Evolutionary conservation across 1,140 invertebrate genomes (phyloP).

Genomic region (Ctenoplectra terminalis): DNA sequence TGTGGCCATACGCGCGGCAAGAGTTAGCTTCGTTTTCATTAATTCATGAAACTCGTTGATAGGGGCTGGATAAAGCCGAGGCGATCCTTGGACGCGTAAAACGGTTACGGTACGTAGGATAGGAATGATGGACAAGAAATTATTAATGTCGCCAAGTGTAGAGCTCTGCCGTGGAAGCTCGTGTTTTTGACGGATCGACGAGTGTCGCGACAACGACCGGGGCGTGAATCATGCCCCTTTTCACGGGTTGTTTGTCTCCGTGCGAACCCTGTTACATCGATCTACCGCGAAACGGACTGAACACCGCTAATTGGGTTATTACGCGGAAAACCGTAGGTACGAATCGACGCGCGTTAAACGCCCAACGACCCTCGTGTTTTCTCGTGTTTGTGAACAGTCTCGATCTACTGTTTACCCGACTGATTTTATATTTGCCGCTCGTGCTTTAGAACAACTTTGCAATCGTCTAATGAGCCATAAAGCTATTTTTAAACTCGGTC

Average conservation of each 20-base stretch:
- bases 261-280: conserved; percentile 21
- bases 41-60: not conserved
- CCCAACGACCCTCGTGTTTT: not conserved
- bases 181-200: not conserved
- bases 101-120: too few species aligned
- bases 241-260: conserved; percentile 3
- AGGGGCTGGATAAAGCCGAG: too few species aligned
- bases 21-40: not conserved
- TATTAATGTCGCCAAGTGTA: too few species aligned
- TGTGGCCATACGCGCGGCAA: too few species aligned
- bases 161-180: too few species aligned
- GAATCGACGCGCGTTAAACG: conserved; percentile 6
- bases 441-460: conserved; percentile 22
- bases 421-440: conserved; percentile 28
- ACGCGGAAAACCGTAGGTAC: not conserved
- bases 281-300: not conserved
- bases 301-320: conserved; percentile 41
- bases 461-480: conserved; percentile 1
- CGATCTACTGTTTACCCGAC: conserved; percentile 1
- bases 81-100: too few species aligned
- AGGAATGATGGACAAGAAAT: too few species aligned
- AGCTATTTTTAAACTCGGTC: not conserved
- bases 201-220: not conserved
- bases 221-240: conserved; percentile 2
- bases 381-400: not conserved